Evolutionary conservation across 2,797 vertebrate species (phyloP).

Genomic region (Hipposideros larvatus): DNA sequence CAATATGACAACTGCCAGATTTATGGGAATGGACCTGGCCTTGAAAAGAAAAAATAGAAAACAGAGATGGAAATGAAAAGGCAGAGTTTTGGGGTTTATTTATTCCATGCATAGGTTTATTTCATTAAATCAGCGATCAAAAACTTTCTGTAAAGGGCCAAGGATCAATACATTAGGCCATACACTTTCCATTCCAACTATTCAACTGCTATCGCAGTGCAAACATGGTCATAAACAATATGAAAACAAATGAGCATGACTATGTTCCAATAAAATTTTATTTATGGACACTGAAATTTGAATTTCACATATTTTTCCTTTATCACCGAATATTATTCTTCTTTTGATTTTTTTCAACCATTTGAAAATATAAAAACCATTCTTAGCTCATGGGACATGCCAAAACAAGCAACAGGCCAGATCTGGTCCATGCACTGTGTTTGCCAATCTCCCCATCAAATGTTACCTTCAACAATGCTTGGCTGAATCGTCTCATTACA

Average conservation of each 20-base stretch:
- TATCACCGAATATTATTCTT: not conserved
- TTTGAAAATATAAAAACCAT: conserved; percentile 39
- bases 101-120: not conserved
- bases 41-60: not conserved
- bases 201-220: not conserved
- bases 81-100: not conserved
- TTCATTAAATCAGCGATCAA: conserved; percentile 44
- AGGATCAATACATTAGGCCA: not conserved
- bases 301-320: conserved; percentile 43
- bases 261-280: not conserved
- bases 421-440: accelerated
- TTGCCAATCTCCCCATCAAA: not conserved
- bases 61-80: not conserved
- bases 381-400: not conserved
- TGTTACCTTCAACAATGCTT: conserved; percentile 96
- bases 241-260: not conserved
- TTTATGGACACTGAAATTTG: not conserved
- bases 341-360: not conserved
- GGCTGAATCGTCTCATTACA: conserved; percentile 98
- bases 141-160: not conserved
- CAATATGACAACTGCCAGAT: not conserved
- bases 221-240: not conserved
- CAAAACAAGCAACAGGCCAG: not conserved
- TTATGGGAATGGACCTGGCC: not conserved
- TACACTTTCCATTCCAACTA: not conserved